A percentile compares a stretch with the other conserved stretches of the same genome.
Evolutionary conservation across 2,888 invertebrate species (phyloP).

Genomic region (Trachelus tabidus): DNA sequence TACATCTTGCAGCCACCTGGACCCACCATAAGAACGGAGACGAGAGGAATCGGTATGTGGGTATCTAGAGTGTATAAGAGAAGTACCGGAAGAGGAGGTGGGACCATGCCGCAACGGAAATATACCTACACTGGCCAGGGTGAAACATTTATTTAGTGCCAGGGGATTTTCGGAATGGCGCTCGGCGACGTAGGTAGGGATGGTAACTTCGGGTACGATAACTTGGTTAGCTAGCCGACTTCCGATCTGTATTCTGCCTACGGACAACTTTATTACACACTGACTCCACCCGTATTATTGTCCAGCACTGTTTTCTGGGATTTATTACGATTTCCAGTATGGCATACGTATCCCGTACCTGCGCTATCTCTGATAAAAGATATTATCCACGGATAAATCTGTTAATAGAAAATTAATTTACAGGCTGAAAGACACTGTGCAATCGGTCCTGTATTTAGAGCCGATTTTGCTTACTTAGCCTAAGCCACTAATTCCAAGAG

Average conservation of each 20-base stretch:
- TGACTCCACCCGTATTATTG: constrained; percentile 13
- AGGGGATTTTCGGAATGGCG: constrained; percentile 58
- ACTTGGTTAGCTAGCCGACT: constrained; percentile 60
- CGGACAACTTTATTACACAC: constrained; percentile 58
- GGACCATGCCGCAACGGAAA: constrained; percentile 41
- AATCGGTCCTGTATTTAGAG: background rate
- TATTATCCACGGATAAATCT: background rate
- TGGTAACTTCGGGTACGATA: constrained; percentile 50
- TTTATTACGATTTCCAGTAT: background rate
- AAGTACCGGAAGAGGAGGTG: constrained; percentile 18
- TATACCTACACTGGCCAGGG: constrained; percentile 52
- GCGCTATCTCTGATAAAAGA: background rate
- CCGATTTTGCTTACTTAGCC: too few relatives aligned
- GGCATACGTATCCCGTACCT: background rate
- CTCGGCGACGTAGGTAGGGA: constrained; percentile 25
- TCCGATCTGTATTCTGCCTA: constrained; percentile 63
- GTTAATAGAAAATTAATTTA: background rate
- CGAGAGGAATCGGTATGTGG: constrained; percentile 13
- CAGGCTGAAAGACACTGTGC: background rate
- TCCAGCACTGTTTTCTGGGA: background rate
- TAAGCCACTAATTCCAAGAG: too few relatives aligned
- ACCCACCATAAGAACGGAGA: constrained; percentile 13
- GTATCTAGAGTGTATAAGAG: constrained; percentile 15
- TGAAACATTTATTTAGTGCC: constrained; percentile 64
- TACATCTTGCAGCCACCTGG: constrained; percentile 35